Evolutionary conservation across 1,140 invertebrate genomes (phyloP).

Genomic region (Trichonephila clavata): DNA sequence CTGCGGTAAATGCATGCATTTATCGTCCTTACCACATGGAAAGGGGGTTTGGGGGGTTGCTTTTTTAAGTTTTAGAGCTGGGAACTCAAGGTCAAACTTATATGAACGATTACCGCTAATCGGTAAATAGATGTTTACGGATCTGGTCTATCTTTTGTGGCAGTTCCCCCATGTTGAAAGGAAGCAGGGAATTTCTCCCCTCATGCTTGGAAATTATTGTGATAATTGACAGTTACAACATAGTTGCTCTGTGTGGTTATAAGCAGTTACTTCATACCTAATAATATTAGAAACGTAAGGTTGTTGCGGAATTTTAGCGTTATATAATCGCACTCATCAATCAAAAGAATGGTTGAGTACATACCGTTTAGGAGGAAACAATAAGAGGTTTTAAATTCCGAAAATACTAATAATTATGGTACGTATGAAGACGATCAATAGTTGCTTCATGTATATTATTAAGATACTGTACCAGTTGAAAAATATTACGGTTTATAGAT

Average conservation of each 20-base stretch:
- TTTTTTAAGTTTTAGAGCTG: background rate
- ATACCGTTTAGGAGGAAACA: no score
- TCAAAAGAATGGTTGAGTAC: no score
- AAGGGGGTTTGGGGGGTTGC: background rate
- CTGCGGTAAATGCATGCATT: background rate
- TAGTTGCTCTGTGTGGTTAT: background rate
- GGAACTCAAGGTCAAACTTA: background rate
- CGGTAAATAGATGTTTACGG: slow-evolving; percentile 13
- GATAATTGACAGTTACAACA: background rate
- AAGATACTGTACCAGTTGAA: no score
- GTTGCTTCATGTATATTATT: no score
- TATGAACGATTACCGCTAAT: background rate
- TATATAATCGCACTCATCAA: no score
- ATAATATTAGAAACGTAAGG: background rate
- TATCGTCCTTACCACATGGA: background rate
- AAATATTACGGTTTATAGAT: no score
- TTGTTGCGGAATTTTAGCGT: background rate
- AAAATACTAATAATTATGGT: no score
- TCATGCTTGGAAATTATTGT: background rate
- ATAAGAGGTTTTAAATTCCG: no score
- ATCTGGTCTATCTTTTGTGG: background rate
- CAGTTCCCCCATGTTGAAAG: background rate
- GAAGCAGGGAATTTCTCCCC: background rate
- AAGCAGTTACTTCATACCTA: background rate
- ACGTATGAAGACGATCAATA: no score